phyloP scores from a whole-genome alignment of 2,888 invertebrate genomes.

The Tigriopus californicus region DNA sequence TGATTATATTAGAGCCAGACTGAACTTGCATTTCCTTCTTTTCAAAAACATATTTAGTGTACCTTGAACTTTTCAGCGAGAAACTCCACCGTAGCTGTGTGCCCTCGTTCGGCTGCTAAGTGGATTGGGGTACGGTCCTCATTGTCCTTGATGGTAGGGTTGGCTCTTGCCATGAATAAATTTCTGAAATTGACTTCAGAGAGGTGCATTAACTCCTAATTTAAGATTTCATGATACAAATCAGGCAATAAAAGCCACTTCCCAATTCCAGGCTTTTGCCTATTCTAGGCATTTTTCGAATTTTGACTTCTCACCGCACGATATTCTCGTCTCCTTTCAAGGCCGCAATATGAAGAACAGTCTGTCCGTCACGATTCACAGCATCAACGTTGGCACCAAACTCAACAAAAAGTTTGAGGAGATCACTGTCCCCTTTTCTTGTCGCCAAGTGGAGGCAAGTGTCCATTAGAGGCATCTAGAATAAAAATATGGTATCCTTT shows the following conservation, averaged over 20 bases:
- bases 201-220: no score
- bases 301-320: background rate
- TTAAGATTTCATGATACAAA: no score
- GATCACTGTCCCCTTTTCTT: constrained; percentile 70
- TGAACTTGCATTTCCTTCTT: no score
- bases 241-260: no score
- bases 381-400: constrained; percentile 78
- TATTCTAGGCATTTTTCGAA: no score
- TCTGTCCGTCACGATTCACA: constrained; percentile 39
- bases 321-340: background rate
- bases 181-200: background rate
- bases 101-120: constrained; percentile 93
- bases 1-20: background rate
- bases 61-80: constrained; percentile 46
- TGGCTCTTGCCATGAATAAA: background rate
- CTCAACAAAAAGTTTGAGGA: constrained; percentile 77
- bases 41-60: no score
- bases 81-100: constrained; percentile 83
- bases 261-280: no score
- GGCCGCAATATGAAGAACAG: background rate
- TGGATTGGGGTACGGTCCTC: constrained; percentile 92
- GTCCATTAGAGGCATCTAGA: constrained; percentile 52
- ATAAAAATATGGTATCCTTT: constrained; percentile 31
- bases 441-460: constrained; percentile 87
- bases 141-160: constrained; percentile 16